phyloP scores from a whole-genome alignment of 2,888 invertebrate species.

The Portevinia maculata region DNA sequence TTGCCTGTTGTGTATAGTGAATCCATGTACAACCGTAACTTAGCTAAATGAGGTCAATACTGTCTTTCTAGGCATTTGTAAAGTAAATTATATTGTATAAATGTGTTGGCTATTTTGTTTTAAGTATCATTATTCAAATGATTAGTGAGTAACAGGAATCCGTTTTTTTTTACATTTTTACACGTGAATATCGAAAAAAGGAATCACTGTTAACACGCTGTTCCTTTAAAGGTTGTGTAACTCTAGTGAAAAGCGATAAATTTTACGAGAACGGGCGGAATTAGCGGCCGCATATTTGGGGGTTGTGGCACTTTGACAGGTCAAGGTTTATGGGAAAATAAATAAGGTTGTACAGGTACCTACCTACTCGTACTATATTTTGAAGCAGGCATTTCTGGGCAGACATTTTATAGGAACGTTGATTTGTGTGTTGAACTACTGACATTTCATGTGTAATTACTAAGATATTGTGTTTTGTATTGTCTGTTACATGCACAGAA shows the following conservation, averaged over 20 bases:
- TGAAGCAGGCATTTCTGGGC: too few species aligned
- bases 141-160: conserved; percentile 19
- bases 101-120: conserved; percentile 34
- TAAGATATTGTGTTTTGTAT: too few species aligned
- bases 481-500: too few species aligned
- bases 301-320: too few species aligned
- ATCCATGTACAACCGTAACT: not conserved
- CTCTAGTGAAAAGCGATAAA: not conserved
- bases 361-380: too few species aligned
- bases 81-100: conserved; percentile 40
- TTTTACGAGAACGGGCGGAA: not conserved
- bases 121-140: conserved; percentile 56
- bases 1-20: not conserved
- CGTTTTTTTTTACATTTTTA: conserved; percentile 3
- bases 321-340: too few species aligned
- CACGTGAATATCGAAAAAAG: not conserved
- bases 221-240: not conserved
- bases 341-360: too few species aligned
- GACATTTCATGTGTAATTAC: too few species aligned
- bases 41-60: conserved; percentile 14
- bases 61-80: conserved; percentile 35
- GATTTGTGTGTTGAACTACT: too few species aligned
- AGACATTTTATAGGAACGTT: too few species aligned
- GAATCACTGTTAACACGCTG: conserved; percentile 7
- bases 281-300: too few species aligned